A percentile compares a stretch with the other conserved stretches of the same genome.
Conservation (phyloP, 2,888 invertebrate species). For the Latrodectus hesperus region DNA sequence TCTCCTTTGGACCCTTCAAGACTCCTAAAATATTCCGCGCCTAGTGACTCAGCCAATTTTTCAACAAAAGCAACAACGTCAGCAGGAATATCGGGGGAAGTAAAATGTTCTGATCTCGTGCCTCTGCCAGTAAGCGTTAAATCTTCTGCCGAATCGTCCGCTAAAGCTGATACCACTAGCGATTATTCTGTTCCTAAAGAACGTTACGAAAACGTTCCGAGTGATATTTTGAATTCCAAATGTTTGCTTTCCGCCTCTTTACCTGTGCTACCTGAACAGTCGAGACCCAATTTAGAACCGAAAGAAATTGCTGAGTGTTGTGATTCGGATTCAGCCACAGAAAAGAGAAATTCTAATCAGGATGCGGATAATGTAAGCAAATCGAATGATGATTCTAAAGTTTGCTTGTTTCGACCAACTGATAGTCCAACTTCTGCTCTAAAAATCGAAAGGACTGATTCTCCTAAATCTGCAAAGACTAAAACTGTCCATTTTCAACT, state of each 20-base stretch:
- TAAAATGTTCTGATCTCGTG: not conserved
- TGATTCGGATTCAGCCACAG: too few species aligned
- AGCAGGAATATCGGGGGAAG: not conserved
- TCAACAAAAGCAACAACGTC: conserved; percentile 12
- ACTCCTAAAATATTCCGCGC: conserved; percentile 56
- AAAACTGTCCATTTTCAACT: conserved; percentile 54
- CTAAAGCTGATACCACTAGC: too few species aligned
- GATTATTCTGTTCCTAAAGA: too few species aligned
- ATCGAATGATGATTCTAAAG: conserved; percentile 3
- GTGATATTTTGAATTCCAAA: too few species aligned
- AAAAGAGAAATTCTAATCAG: too few species aligned
- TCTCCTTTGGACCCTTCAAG: conserved; percentile 42
- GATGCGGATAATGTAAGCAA: not conserved
- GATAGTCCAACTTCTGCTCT: conserved; percentile 31
- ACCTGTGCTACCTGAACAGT: too few species aligned
- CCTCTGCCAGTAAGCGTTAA: too few species aligned
- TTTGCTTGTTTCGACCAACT: not conserved
- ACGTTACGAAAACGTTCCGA: too few species aligned
- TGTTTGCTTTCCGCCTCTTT: too few species aligned
- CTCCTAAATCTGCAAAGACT: conserved; percentile 25
- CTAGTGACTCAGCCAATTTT: conserved; percentile 28
- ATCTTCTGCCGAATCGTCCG: too few species aligned
- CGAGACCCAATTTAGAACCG: too few species aligned
- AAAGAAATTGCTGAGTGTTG: too few species aligned
- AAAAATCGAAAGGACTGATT: conserved; percentile 42